Percentiles rank a stretch among this genome's conserved stretches.
Evolutionary conservation across 2,888 invertebrate genomes (phyloP).

Genomic region (Heteromyza rotundicornis): DNA sequence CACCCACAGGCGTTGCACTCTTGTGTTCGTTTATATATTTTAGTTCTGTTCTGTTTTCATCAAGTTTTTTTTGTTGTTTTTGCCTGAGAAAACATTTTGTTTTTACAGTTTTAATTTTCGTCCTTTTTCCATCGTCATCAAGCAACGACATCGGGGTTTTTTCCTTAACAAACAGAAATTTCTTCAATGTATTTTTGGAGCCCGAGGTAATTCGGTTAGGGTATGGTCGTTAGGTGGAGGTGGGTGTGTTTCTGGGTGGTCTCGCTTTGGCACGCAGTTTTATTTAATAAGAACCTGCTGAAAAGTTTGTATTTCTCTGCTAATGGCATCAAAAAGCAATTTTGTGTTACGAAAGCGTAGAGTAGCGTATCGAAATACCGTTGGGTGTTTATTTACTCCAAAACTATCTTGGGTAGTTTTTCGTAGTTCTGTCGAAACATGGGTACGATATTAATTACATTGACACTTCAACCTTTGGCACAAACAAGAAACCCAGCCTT

Average conservation of each 20-base stretch:
- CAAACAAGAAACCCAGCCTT: not conserved
- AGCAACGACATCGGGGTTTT: not conserved
- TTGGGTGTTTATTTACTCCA: too few species aligned
- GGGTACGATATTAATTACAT: constrained; percentile 47
- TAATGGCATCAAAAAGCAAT: constrained; percentile 57
- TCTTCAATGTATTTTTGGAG: constrained; percentile 14
- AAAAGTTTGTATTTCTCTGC: constrained; percentile 33
- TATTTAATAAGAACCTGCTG: constrained; percentile 45
- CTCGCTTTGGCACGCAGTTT: constrained; percentile 45
- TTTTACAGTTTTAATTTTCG: constrained; percentile 11
- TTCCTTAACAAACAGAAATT: constrained; percentile 13
- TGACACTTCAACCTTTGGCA: constrained; percentile 36
- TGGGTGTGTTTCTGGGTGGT: constrained; percentile 23
- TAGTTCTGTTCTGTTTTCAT: not conserved
- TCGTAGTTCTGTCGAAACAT: constrained; percentile 7
- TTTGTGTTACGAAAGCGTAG: constrained; percentile 37
- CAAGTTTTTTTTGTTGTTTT: constrained; percentile 3
- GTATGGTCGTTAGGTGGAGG: constrained; percentile 24
- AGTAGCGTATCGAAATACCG: not conserved
- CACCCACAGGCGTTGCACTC: constrained; percentile 39
- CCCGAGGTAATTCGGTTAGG: too few species aligned
- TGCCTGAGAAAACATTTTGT: constrained; percentile 18
- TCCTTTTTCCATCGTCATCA: not conserved
- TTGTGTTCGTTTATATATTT: not conserved
- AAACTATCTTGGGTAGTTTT: too few species aligned